These are phyloP conservation scores for Sarcophilus harrisii DNA, from an alignment of 2,797 vertebrate species.

Conservation along the genomic window DNA sequence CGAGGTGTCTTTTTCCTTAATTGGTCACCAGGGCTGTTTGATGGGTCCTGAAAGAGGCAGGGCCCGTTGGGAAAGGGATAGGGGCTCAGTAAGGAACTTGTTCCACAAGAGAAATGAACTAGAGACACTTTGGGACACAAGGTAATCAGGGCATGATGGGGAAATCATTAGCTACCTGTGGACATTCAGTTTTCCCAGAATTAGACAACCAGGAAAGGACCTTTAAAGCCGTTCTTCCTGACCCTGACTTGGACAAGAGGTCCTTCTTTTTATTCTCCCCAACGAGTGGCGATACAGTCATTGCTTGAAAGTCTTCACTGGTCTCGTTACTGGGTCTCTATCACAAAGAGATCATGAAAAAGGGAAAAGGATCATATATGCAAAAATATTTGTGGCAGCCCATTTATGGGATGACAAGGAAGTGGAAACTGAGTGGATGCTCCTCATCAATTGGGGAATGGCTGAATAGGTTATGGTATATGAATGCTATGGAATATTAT, in stretches of 20 bases:
- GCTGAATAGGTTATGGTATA: no score
- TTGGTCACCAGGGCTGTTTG: not conserved
- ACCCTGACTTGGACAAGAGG: not conserved
- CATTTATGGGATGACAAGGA: no score
- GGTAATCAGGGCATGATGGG: not conserved
- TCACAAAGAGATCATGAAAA: no score
- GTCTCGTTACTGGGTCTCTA: no score
- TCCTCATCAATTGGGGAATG: no score
- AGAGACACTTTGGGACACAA: not conserved
- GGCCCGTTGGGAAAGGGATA: not conserved
- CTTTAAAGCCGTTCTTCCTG: not conserved
- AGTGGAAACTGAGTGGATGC: no score
- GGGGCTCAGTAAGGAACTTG: not conserved
- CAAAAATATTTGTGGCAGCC: no score
- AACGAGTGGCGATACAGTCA: not conserved
- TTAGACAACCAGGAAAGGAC: not conserved
- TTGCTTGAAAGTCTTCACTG: not conserved
- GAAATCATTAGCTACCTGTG: not conserved
- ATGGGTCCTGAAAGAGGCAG: not conserved
- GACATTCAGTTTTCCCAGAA: not conserved
- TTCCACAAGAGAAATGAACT: not conserved
- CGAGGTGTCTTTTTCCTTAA: not conserved
- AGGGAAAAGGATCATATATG: no score
- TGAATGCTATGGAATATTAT: no score
- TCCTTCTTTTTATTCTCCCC: not conserved